A percentile compares a stretch with the other conserved stretches of the same genome.
Evolutionary conservation across 2,113 vertebrate species (phyloP).

Genomic region (Cyprinodon tularosa): DNA sequence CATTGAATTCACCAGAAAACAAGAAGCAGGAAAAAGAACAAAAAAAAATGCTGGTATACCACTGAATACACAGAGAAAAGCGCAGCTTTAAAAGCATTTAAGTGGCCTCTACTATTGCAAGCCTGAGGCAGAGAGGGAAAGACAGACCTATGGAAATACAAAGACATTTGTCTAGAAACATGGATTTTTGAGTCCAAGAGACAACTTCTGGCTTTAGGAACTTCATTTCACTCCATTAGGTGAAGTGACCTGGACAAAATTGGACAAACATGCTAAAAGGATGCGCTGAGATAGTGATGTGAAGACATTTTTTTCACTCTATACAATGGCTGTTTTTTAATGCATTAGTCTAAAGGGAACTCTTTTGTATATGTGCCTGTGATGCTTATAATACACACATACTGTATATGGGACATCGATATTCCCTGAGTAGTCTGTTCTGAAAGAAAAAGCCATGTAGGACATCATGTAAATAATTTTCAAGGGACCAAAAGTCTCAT

Average conservation of each 20-base stretch:
- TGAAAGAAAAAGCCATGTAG: constrained; percentile 37
- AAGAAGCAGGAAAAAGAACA: constrained; percentile 10
- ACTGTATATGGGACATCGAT: constrained; percentile 6
- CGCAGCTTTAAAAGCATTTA: constrained; percentile 63
- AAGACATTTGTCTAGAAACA: constrained; percentile 47
- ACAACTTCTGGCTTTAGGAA: constrained; percentile 55
- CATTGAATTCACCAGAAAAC: constrained; percentile 10
- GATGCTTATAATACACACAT: constrained; percentile 5
- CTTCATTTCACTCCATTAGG: constrained; percentile 61
- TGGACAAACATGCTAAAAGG: constrained; percentile 63
- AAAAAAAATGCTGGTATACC: constrained; percentile 44
- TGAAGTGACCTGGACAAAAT: constrained; percentile 79
- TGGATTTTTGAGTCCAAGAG: constrained; percentile 53
- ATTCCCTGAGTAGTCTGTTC: constrained; percentile 31
- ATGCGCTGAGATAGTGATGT: constrained; percentile 45
- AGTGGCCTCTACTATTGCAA: constrained; percentile 56
- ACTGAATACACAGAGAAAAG: constrained; percentile 67
- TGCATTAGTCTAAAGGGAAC: constrained; percentile 33
- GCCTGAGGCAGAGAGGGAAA: constrained; percentile 36
- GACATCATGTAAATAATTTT: constrained; percentile 42
- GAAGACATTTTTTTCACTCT: constrained; percentile 37
- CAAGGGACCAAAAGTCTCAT: constrained; percentile 1
- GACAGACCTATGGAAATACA: constrained; percentile 31
- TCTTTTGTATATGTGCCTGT: constrained; percentile 23
- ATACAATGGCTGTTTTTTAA: constrained; percentile 44